These are phyloP conservation scores for Esox niger DNA, from an alignment of 2,113 vertebrate species.

Conservation along the genomic window DNA sequence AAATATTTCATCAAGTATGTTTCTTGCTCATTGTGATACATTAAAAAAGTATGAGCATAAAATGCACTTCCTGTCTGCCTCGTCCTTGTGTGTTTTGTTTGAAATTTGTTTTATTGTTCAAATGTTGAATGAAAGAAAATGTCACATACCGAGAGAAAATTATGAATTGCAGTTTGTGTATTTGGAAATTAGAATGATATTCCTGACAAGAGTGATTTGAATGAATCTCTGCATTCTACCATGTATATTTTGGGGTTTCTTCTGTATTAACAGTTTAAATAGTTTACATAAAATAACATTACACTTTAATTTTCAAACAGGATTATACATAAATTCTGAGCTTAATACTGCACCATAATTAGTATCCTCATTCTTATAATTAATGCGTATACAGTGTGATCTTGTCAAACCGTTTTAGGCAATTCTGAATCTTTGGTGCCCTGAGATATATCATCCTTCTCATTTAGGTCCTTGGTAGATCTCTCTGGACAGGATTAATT, in stretches of 20 bases:
- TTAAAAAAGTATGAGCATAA: slow-evolving; percentile 99
- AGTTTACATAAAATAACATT: not conserved
- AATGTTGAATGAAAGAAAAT: no score
- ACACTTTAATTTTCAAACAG: not conserved
- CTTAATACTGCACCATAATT: slow-evolving; percentile 25
- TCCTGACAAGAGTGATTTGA: not conserved
- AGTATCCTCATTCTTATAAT: slow-evolving; percentile 28
- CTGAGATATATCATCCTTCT: slow-evolving; percentile 21
- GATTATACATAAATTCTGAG: not conserved
- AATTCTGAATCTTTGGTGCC: slow-evolving; percentile 18
- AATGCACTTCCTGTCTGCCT: slow-evolving; percentile 36
- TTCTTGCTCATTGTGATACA: slow-evolving; percentile 99
- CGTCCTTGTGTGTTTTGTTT: slow-evolving; percentile 36
- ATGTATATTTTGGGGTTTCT: not conserved
- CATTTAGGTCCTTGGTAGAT: slow-evolving; percentile 25
- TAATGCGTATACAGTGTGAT: slow-evolving; percentile 25
- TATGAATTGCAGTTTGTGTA: not conserved
- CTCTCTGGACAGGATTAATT: slow-evolving; percentile 44
- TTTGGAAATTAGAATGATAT: not conserved
- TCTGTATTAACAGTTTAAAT: not conserved
- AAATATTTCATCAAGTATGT: slow-evolving; percentile 99
- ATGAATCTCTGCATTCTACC: not conserved
- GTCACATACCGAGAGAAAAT: no score
- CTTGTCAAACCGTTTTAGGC: slow-evolving; percentile 36
- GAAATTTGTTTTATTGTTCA: not conserved